A percentile compares a stretch with the other conserved stretches of the same genome.
Conservation (phyloP, 2,888 invertebrate species). For the Catocala fraxini region DNA sequence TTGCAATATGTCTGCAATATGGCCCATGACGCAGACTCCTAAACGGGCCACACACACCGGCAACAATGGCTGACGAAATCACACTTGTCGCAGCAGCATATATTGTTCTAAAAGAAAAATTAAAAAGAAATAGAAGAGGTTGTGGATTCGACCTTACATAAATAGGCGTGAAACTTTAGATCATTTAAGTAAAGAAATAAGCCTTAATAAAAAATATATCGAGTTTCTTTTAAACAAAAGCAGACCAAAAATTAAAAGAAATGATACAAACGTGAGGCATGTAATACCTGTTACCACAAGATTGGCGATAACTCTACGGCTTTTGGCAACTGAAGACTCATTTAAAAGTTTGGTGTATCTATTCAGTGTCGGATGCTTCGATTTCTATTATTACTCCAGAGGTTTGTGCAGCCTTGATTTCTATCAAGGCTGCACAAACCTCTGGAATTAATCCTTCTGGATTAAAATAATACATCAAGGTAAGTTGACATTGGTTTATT, state of each 20-base stretch:
- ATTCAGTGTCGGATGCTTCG: conserved; percentile 1
- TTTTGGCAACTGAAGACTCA: conserved; percentile 28
- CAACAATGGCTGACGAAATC: no score
- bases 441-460: no score
- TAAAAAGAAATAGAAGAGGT: no score
- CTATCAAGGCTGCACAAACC: no score
- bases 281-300: conserved; percentile 25
- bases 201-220: conserved; percentile 17
- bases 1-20: no score
- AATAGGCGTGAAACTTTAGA: conserved; percentile 16
- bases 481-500: conserved; percentile 12
- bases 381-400: conserved; percentile 21
- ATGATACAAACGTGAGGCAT: conserved; percentile 27
- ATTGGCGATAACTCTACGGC: conserved; percentile 30
- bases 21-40: no score
- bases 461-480: background rate
- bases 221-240: conserved; percentile 27
- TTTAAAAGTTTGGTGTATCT: conserved; percentile 23
- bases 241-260: conserved; percentile 29
- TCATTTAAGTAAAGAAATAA: conserved; percentile 7
- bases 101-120: no score
- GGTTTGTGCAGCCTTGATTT: conserved; percentile 8
- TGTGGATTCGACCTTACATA: background rate
- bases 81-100: no score
- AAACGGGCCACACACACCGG: no score